Percentiles rank a stretch among this genome's conserved stretches.
Evolutionary conservation across 2,888 invertebrate species (phyloP).

Genomic region (Nomada goodeniana): DNA sequence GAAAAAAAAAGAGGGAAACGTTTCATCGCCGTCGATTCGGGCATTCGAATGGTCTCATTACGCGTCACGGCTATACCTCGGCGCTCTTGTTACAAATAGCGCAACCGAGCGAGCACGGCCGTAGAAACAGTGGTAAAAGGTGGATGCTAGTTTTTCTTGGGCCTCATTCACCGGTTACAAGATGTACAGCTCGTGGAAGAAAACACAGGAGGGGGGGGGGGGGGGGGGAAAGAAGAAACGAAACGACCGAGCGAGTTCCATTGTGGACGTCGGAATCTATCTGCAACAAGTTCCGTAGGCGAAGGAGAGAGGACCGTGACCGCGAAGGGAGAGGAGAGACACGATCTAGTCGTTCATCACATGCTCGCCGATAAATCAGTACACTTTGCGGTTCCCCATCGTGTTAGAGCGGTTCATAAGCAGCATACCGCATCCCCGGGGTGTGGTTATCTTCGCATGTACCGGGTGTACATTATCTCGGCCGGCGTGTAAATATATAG

Average conservation of each 20-base stretch:
- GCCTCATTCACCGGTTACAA: background rate
- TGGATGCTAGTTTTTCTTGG: background rate
- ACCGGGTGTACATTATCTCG: conserved; percentile 82
- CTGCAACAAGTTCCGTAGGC: background rate
- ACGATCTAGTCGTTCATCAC: conserved; percentile 78
- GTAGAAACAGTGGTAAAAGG: too few relatives aligned
- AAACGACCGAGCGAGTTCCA: background rate
- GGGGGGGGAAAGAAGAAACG: background rate
- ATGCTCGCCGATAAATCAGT: conserved; percentile 82
- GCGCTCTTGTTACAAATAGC: conserved; percentile 7
- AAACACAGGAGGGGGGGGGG: too few relatives aligned
- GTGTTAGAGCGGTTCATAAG: conserved; percentile 81
- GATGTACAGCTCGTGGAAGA: too few relatives aligned
- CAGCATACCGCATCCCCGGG: conserved; percentile 76
- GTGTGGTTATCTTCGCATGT: conserved; percentile 82
- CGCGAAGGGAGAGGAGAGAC: background rate
- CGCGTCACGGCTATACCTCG: background rate
- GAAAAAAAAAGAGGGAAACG: conserved; percentile 24
- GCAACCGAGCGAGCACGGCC: background rate
- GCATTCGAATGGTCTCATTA: conserved; percentile 52
- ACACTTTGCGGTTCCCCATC: conserved; percentile 82
- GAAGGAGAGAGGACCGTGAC: too few relatives aligned
- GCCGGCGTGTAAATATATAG: conserved; percentile 77
- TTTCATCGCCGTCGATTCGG: background rate
- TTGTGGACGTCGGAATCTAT: background rate